Percentiles rank a stretch among this genome's conserved stretches.
Evolutionary conservation across 1,140 invertebrate species (phyloP).

Genomic region (Bactericera cockerelli): DNA sequence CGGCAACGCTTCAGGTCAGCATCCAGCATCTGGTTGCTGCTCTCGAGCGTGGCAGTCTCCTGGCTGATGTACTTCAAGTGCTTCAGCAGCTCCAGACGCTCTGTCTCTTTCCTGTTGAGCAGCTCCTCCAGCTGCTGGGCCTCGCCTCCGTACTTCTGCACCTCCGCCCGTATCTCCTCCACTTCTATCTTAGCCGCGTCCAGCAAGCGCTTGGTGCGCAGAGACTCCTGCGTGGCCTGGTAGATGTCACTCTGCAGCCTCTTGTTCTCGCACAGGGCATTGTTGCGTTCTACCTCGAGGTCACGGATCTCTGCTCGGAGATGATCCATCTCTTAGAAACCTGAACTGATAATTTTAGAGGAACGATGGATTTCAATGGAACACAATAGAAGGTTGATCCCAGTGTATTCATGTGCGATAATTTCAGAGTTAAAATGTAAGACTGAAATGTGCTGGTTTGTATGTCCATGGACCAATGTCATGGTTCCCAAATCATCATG

Average conservation of each 20-base stretch:
- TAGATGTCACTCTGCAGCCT: constrained; percentile 47
- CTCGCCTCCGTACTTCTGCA: constrained; percentile 55
- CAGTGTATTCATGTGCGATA: no score
- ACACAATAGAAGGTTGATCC: no score
- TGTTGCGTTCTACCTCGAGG: constrained; percentile 1
- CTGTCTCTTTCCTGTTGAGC: constrained; percentile 39
- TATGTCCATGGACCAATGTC: no score
- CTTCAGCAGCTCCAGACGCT: constrained; percentile 52
- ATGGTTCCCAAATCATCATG: no score
- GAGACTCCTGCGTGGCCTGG: constrained; percentile 32
- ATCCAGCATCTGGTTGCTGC: constrained; percentile 44
- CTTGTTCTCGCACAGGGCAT: constrained; percentile 21
- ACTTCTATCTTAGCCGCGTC: constrained; percentile 44
- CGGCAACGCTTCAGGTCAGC: not conserved
- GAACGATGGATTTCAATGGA: no score
- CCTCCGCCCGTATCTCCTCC: constrained; percentile 45
- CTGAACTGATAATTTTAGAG: no score
- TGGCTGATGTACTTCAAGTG: constrained; percentile 50
- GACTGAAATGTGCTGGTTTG: no score
- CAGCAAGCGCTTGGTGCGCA: constrained; percentile 37
- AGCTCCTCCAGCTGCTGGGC: constrained; percentile 48
- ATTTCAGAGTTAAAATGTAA: no score
- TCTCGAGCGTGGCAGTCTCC: constrained; percentile 51
- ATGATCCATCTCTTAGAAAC: not conserved
- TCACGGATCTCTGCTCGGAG: not conserved